Evolutionary conservation across 2,797 vertebrate species (phyloP).

Genomic region (Premnoplex brunnescens): DNA sequence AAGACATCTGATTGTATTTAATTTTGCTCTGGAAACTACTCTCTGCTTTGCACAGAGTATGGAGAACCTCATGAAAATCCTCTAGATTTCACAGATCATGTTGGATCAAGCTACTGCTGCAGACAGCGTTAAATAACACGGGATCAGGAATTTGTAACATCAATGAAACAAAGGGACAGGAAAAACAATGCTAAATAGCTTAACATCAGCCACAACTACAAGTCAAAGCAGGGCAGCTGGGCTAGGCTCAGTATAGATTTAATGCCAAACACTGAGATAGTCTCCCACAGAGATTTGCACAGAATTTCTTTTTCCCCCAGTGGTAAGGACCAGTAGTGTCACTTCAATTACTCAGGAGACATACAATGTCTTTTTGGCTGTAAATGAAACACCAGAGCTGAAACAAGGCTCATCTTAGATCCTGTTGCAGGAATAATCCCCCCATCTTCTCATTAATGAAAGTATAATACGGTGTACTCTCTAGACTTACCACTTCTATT

Average conservation of each 20-base stretch:
- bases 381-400: not conserved
- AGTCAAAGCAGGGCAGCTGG: not conserved
- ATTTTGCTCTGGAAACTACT: not conserved
- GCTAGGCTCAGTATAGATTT: not conserved
- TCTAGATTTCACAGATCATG: not conserved
- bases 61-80: rapidly evolving
- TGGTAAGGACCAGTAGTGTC: not conserved
- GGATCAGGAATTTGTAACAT: not conserved
- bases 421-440: not conserved
- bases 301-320: not conserved
- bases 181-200: not conserved
- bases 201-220: not conserved
- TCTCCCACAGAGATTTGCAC: not conserved
- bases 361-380: not conserved
- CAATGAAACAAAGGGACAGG: not conserved
- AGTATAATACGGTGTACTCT: not conserved
- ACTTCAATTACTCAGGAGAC: not conserved
- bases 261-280: not conserved
- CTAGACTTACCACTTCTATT: not conserved
- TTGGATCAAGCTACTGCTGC: not conserved
- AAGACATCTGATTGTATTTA: not conserved
- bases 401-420: not conserved
- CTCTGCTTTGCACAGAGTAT: not conserved
- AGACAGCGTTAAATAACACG: not conserved
- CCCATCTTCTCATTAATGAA: not conserved